Conservation (phyloP, 2,888 invertebrate genomes). For the Teleogryllus oceanicus region DNA sequence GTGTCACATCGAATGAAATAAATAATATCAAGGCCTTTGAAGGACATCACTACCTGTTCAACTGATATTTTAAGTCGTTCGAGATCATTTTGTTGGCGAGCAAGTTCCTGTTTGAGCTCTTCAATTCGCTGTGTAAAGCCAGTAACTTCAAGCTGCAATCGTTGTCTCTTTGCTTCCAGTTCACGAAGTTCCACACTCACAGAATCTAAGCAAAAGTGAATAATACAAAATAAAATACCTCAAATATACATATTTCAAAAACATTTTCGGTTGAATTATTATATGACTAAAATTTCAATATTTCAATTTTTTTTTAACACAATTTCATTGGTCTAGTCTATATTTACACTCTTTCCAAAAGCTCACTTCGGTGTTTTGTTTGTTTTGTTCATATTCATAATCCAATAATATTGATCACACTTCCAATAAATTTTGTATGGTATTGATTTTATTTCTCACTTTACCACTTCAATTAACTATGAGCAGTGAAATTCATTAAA, state of each 20-base stretch:
- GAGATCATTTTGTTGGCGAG: constrained; percentile 79
- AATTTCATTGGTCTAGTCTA: no score
- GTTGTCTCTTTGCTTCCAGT: constrained; percentile 80
- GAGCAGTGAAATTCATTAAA: not conserved
- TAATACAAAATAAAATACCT: no score
- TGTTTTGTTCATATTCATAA: no score
- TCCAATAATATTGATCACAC: not conserved
- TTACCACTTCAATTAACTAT: no score
- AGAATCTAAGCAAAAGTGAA: constrained; percentile 57
- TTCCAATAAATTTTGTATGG: no score
- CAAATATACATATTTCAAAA: constrained; percentile 3
- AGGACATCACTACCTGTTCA: constrained; percentile 58
- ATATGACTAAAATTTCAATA: no score
- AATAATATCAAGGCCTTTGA: not conserved
- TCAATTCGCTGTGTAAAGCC: constrained; percentile 80
- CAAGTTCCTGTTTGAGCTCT: constrained; percentile 75
- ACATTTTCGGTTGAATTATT: not conserved
- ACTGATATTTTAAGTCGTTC: constrained; percentile 85
- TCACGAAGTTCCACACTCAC: constrained; percentile 89
- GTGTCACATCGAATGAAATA: not conserved
- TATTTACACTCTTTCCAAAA: no score
- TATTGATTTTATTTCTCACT: no score
- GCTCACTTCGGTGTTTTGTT: no score
- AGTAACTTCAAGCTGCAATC: constrained; percentile 77
- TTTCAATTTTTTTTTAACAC: no score